These are phyloP conservation scores for Borostomias antarcticus DNA, from an alignment of 2,797 vertebrate genomes.

Conservation along the genomic window DNA sequence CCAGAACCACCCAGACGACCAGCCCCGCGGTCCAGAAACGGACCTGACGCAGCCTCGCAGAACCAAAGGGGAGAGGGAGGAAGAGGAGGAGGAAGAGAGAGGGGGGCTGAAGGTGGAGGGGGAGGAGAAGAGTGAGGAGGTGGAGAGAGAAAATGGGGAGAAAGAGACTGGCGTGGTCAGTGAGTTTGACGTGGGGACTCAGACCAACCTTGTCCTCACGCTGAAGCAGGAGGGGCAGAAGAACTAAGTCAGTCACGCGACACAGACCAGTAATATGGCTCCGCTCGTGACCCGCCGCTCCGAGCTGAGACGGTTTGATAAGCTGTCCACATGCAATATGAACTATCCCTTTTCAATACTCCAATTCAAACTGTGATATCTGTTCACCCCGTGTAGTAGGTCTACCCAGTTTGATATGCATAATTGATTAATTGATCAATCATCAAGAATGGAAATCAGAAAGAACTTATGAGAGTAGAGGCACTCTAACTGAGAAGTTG, in stretches of 20 bases:
- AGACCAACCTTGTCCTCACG: constrained; percentile 80
- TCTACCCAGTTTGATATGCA: not conserved
- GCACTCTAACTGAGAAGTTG: not conserved
- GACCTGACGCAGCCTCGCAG: constrained; percentile 16
- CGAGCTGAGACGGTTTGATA: too few species aligned
- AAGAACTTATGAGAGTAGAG: not conserved
- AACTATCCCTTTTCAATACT: not conserved
- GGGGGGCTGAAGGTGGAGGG: constrained; percentile 27
- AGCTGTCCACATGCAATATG: too few species aligned
- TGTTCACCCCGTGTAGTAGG: not conserved
- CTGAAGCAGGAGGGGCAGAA: constrained; percentile 88
- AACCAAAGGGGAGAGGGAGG: constrained; percentile 23
- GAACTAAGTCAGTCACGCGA: not conserved
- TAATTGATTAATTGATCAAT: not conserved
- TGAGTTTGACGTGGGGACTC: constrained; percentile 81
- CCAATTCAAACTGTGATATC: not conserved
- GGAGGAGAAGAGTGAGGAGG: constrained; percentile 7
- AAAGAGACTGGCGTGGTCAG: constrained; percentile 76
- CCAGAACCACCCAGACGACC: constrained; percentile 60
- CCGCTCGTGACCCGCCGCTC: not conserved
- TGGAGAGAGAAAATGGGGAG: constrained; percentile 21
- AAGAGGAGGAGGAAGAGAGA: constrained; percentile 14
- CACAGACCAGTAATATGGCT: not conserved
- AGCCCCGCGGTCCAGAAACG: constrained; percentile 69
- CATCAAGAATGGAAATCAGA: not conserved